Base-by-base conservation (phyloP, 2,797 vertebrate genomes). In the Lagodon rhomboides region DNA sequence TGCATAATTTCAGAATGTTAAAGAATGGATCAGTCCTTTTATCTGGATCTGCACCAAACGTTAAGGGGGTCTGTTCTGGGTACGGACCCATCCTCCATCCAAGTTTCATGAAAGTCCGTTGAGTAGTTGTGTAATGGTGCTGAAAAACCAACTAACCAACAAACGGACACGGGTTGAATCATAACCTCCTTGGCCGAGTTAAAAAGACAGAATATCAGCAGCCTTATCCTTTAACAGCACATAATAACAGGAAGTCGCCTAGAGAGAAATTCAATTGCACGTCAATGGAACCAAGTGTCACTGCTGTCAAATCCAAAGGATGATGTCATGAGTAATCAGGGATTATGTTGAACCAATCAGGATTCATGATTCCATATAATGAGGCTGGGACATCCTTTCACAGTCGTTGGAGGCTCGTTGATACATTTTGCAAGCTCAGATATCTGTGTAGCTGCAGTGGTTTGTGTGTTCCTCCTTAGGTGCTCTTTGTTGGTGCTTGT, bases 291-390 rank as follows among this genome's bases (percentile, higher is more conserved):
- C 64, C 65, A 79, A 66, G 72, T 86, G 60, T 67, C 54, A 27
- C 44, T 46, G 27, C 46, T 71, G 30, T 77, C 47, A 70, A 66
- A 83, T 82, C 84, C 82, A 77, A 84, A 70, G 73, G 77, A 82
- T 86, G 87, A 90, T 75, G 82, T 89, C 88, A 87, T 44, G 47
- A 68, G 64, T 86, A 91, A 89, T 87, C 85, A 79, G 85, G 90
- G 87, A 89, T 92, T 89, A 85, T 3, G 30, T 60, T 59, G 68
- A 71, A 74, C 58, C 64, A 71, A 30, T 71, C 68, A 77, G 63
- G 59, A 73, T 30, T 53, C 43, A 23, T 65, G 73, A 68, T 67
- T 88, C 74, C 63, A 77, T 75, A 62, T 72, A 54, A 82, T 70
- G 38, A 71, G 20, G 56, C 76, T 22, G 54, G 49, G 55, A 63